phyloP scores from a whole-genome alignment of 1,140 invertebrate genomes.

The Octopus sinensis region DNA sequence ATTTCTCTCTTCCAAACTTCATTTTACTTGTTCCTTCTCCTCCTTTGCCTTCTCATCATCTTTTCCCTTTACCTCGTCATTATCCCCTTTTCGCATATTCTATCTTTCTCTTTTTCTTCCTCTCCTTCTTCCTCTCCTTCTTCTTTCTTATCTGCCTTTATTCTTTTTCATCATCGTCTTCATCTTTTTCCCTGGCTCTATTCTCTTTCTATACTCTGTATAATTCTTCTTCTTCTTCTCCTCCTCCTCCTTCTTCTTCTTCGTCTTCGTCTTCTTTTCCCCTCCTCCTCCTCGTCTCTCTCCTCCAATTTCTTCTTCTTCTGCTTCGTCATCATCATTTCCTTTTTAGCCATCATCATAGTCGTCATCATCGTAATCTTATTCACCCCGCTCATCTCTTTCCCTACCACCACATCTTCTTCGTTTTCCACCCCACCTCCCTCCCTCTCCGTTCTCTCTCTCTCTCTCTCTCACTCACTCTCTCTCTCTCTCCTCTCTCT shows the following conservation, averaged over 20 bases:
- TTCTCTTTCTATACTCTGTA: background rate
- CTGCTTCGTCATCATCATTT: background rate
- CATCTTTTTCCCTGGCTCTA: background rate
- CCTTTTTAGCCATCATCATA: no score
- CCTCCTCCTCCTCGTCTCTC: background rate
- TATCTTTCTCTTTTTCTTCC: background rate
- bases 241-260: background rate
- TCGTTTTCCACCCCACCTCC: background rate
- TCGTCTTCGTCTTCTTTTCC: background rate
- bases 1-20: background rate
- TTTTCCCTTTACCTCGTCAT: background rate
- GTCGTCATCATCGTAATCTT: no score
- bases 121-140: background rate
- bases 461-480: background rate
- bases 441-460: background rate
- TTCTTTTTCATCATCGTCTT: background rate
- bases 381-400: background rate
- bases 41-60: background rate
- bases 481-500: slow-evolving; percentile 5
- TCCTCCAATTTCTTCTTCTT: background rate
- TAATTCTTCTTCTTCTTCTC: background rate
- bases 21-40: background rate
- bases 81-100: background rate
- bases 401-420: background rate
- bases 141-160: background rate